Conservation (phyloP, 2,888 invertebrate genomes). For the Perithous albicinctus region DNA sequence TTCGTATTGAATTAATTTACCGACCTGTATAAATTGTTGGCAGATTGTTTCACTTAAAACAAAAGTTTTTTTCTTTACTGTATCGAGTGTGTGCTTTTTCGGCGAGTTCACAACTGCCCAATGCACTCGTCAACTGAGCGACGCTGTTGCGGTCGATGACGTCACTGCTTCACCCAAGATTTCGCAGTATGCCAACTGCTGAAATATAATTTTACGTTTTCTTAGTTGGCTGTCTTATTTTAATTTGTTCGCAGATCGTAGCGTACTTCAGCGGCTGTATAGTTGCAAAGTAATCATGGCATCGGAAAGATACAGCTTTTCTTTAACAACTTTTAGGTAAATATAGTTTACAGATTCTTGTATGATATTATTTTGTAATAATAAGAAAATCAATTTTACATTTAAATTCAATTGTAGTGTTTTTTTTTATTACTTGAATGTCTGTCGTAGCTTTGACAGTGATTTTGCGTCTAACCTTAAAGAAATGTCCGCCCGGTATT, state of each 20-base stretch:
- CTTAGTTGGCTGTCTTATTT: not conserved
- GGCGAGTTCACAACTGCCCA: not conserved
- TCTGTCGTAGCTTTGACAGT: conserved; percentile 11
- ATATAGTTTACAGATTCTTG: conserved; percentile 60
- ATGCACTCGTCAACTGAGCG: not conserved
- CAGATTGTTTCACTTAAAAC: not conserved
- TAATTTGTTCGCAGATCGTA: not conserved
- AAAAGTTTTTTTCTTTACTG: too few species aligned
- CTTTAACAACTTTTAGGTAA: conserved; percentile 94
- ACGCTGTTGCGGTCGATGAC: conserved; percentile 3
- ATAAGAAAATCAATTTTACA: too few species aligned
- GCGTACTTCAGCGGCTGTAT: conserved; percentile 62
- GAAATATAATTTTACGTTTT: not conserved
- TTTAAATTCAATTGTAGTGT: too few species aligned
- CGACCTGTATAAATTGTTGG: not conserved
- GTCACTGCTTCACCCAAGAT: not conserved
- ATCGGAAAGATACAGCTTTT: conserved; percentile 98
- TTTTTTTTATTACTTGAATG: not conserved
- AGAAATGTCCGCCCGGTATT: conserved; percentile 30
- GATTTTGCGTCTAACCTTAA: conserved; percentile 54
- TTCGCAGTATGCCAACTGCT: not conserved
- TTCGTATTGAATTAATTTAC: not conserved
- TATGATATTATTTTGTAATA: not conserved
- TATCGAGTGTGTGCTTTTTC: not conserved
- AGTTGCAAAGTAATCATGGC: conserved; percentile 91